phyloP scores from a whole-genome alignment of 2,888 invertebrate genomes.

The Troilus luridus region DNA sequence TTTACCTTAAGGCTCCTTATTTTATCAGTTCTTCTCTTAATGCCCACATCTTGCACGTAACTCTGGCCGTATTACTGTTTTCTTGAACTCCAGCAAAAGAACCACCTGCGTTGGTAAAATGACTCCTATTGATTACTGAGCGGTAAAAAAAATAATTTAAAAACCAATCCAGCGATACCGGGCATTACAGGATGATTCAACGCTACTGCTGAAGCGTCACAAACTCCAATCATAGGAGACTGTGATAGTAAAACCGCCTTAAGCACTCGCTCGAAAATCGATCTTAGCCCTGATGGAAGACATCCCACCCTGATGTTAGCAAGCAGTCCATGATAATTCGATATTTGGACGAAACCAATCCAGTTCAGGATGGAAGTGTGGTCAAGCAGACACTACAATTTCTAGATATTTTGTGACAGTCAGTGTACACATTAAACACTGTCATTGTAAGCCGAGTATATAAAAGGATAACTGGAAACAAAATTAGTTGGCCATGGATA shows the following conservation, averaged over 20 bases:
- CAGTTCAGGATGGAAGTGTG: neutral
- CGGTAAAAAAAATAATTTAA: neutral
- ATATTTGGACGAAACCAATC: neutral
- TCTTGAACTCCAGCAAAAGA: too few species aligned
- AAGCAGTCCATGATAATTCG: neutral
- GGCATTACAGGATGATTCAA: neutral
- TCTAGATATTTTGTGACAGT: too few species aligned
- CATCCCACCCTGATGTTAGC: neutral
- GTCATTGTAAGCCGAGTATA: too few species aligned
- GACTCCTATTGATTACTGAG: too few species aligned
- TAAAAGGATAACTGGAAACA: too few species aligned
- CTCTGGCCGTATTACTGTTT: too few species aligned
- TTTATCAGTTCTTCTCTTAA: too few species aligned
- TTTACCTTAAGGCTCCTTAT: too few species aligned
- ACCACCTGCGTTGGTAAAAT: too few species aligned
- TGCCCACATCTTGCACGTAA: too few species aligned
- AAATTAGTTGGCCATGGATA: too few species aligned
- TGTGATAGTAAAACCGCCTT: neutral
- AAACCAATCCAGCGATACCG: neutral
- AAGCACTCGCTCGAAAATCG: neutral
- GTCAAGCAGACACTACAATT: neutral
- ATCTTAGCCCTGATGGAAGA: neutral
- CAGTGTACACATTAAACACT: too few species aligned
- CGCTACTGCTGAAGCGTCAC: neutral
- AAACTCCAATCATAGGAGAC: neutral